phyloP scores from a whole-genome alignment of 2,797 vertebrate genomes.

The Sus cebifrons region DNA sequence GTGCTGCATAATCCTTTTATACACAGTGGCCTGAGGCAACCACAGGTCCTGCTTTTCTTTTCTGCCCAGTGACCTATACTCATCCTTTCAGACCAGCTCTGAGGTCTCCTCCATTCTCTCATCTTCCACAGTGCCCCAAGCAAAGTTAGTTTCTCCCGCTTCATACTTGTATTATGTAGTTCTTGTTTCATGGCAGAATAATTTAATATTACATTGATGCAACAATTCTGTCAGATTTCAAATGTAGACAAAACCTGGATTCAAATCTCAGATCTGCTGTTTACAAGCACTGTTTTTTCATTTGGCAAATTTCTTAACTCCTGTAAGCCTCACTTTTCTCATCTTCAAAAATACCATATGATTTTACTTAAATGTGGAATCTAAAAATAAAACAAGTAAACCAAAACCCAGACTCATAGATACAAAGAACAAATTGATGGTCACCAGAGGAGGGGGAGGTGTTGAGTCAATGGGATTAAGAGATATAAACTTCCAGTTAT shows the following conservation, averaged over 20 bases:
- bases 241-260: background rate
- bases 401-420: background rate
- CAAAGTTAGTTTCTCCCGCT: background rate
- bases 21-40: background rate
- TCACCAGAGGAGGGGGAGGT: rapidly evolving
- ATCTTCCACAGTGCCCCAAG: background rate
- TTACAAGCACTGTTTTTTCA: background rate
- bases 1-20: background rate
- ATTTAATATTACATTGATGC: background rate
- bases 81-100: background rate
- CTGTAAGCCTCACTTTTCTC: background rate
- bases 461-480: background rate
- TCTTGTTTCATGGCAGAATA: background rate
- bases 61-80: background rate
- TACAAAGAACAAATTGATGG: background rate
- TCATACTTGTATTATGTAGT: background rate
- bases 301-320: background rate
- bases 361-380: background rate
- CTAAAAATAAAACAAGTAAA: background rate
- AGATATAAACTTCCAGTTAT: background rate
- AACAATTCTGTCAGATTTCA: background rate
- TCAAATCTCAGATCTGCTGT: background rate
- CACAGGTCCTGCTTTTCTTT: background rate
- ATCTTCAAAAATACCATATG: background rate
- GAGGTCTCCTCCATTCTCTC: background rate